Conservation (phyloP, 1,140 invertebrate genomes). For the Plutomurus gul region DNA sequence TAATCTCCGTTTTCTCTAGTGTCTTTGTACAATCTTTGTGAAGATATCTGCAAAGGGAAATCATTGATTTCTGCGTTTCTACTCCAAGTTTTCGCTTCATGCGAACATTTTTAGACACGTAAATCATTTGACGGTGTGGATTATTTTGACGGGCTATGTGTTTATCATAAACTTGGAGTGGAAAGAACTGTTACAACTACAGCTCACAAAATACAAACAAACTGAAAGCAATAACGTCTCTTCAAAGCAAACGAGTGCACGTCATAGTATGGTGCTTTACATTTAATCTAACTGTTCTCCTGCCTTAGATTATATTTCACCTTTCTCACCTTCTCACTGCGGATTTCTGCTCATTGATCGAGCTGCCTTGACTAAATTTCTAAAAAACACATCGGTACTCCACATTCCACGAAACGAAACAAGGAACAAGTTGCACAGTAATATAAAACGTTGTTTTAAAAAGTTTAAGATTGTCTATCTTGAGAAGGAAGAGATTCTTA, state of each 20-base stretch:
- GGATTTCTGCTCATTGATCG: not conserved
- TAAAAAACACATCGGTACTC: not conserved
- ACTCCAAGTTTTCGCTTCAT: too few species aligned
- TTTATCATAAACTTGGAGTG: not conserved
- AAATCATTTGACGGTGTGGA: too few species aligned
- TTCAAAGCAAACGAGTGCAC: too few species aligned
- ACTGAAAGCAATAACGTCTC: too few species aligned
- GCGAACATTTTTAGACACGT: too few species aligned
- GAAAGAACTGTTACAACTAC: slow-evolving; percentile 5
- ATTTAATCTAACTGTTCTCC: slow-evolving; percentile 4
- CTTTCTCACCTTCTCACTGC: slow-evolving; percentile 14
- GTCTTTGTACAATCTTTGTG: too few species aligned
- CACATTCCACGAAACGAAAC: not conserved
- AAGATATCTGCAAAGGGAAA: too few species aligned
- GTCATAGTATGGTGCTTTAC: slow-evolving; percentile 2
- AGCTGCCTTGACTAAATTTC: not conserved
- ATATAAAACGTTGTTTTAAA: too few species aligned
- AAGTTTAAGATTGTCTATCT: slow-evolving; percentile 5
- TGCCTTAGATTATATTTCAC: slow-evolving; percentile 26
- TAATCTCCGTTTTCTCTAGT: too few species aligned
- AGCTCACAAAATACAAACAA: too few species aligned
- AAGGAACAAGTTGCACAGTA: too few species aligned
- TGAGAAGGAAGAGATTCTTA: slow-evolving; percentile 3
- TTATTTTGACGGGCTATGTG: not conserved
- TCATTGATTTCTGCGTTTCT: too few species aligned